phyloP scores from a whole-genome alignment of 1,140 invertebrate genomes.

The Orussus abietinus region DNA sequence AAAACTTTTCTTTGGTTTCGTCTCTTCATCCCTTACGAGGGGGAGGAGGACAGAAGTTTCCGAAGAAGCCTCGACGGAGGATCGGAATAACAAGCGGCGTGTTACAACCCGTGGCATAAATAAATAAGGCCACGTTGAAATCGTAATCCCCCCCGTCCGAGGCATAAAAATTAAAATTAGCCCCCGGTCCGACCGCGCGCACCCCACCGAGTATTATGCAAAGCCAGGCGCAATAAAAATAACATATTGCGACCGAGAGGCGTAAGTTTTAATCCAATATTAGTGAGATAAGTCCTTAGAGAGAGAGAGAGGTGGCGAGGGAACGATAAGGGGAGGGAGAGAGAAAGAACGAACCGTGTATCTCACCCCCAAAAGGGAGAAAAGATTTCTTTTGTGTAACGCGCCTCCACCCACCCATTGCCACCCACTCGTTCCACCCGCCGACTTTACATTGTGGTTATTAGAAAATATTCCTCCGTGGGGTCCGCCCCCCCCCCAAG shows the following conservation, averaged over 20 bases:
- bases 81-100: too few species aligned
- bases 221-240: slow-evolving; percentile 56
- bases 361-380: slow-evolving; percentile 18
- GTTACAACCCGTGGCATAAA: slow-evolving; percentile 29
- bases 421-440: too few species aligned
- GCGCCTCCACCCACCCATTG: too few species aligned
- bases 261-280: slow-evolving; percentile 57
- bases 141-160: slow-evolving; percentile 37
- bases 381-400: slow-evolving; percentile 54
- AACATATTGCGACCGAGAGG: slow-evolving; percentile 53
- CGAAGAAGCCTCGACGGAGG: too few species aligned
- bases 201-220: slow-evolving; percentile 52
- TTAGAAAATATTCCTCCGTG: slow-evolving; percentile 51
- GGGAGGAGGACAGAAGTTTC: too few species aligned
- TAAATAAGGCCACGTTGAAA: slow-evolving; percentile 43
- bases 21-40: too few species aligned
- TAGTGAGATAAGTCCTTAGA: slow-evolving; percentile 49
- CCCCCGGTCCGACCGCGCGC: slow-evolving; percentile 24
- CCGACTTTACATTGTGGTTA: slow-evolving; percentile 52
- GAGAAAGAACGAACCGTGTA: too few species aligned
- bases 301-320: slow-evolving; percentile 9
- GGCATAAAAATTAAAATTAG: slow-evolving; percentile 55
- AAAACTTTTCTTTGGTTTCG: too few species aligned
- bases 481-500: slow-evolving; percentile 17
- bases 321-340: too few species aligned